Evolutionary conservation across 2,113 vertebrate species (phyloP).

Genomic region (Narcine bancroftii): DNA sequence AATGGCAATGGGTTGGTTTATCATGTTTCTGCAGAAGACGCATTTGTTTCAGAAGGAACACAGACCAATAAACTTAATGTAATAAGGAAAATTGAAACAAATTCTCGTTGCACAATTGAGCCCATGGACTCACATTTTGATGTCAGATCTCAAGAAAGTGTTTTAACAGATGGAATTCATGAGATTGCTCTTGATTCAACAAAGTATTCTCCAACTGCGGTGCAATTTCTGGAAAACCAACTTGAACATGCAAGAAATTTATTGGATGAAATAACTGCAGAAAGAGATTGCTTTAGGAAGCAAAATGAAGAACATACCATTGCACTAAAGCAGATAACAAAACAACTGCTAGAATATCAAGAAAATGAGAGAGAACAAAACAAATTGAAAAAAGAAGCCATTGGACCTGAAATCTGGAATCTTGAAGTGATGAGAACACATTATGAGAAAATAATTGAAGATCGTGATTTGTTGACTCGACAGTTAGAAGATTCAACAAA

Average conservation of each 20-base stretch:
- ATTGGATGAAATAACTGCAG: constrained; percentile 21
- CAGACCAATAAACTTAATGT: constrained; percentile 20
- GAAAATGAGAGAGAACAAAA: background rate
- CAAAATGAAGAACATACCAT: background rate
- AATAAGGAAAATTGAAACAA: constrained; percentile 10
- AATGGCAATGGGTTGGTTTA: background rate
- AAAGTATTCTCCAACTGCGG: constrained; percentile 1
- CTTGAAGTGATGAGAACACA: constrained; percentile 20
- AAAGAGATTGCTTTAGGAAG: constrained; percentile 28
- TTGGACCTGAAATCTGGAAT: background rate
- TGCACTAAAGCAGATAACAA: constrained; percentile 10
- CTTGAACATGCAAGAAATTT: constrained; percentile 3
- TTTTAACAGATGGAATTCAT: background rate
- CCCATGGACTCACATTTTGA: background rate
- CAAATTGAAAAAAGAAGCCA: background rate
- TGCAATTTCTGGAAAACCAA: constrained; percentile 23
- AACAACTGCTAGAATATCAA: background rate
- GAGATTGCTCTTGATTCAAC: background rate
- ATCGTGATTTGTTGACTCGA: constrained; percentile 38
- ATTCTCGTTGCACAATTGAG: background rate
- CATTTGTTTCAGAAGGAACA: constrained; percentile 14
- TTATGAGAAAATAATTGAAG: constrained; percentile 20
- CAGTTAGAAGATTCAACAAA: constrained; percentile 42
- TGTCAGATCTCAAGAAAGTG: background rate
- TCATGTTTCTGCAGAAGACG: background rate